These are phyloP conservation scores for Cacoxenus indagator DNA, from an alignment of 2,888 invertebrate species.

Conservation along the genomic window DNA sequence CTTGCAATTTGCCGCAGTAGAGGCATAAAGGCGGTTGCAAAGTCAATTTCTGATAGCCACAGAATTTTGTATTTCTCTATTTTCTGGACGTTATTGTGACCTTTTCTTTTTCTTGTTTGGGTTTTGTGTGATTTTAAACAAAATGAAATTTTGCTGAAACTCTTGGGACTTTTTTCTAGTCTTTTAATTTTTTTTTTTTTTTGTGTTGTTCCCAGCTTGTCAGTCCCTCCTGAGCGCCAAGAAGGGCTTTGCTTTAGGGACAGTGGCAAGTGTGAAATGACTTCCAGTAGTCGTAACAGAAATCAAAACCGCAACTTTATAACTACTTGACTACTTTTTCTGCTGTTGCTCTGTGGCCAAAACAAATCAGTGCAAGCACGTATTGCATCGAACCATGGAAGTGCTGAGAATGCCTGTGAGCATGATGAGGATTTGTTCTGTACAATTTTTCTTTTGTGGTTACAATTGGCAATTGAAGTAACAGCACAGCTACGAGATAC, in stretches of 20 bases:
- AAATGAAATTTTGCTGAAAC: conserved; percentile 54
- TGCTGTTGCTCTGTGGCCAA: not conserved
- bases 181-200: not conserved
- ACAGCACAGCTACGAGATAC: not conserved
- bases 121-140: conserved; percentile 14
- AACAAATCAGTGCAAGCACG: conserved; percentile 5
- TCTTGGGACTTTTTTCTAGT: conserved; percentile 44
- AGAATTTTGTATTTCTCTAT: conserved; percentile 29
- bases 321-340: not conserved
- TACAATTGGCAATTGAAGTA: not conserved
- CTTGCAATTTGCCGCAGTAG: too few relatives aligned
- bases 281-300: conserved; percentile 29
- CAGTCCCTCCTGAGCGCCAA: not conserved
- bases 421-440: too few relatives aligned
- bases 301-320: conserved; percentile 50
- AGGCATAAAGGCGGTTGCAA: too few relatives aligned
- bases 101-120: not conserved
- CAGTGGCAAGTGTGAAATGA: not conserved
- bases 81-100: not conserved
- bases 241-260: too few relatives aligned
- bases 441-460: too few relatives aligned
- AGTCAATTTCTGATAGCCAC: conserved; percentile 56
- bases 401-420: too few relatives aligned
- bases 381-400: not conserved
- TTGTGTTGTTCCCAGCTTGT: too few relatives aligned